phyloP scores from a whole-genome alignment of 2,113 vertebrate genomes.

The Bagarius yarrelli region DNA sequence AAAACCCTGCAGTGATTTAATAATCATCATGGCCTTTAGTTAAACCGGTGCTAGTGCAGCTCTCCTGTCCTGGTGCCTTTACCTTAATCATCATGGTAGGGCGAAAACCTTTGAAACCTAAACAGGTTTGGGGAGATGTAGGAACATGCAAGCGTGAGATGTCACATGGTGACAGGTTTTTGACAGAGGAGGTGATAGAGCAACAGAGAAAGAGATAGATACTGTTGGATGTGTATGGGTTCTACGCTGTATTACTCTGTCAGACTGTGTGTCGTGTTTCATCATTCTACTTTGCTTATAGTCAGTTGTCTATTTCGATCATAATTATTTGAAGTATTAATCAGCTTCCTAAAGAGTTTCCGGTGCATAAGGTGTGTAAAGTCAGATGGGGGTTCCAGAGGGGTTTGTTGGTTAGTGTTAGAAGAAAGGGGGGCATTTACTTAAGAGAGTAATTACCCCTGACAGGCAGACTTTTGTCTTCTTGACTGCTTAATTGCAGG shows the following conservation, averaged over 20 bases:
- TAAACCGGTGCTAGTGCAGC: not conserved
- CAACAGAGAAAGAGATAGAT: not conserved
- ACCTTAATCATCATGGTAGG: not conserved
- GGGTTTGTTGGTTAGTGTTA: not conserved
- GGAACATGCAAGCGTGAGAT: not conserved
- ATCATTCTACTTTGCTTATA: not conserved
- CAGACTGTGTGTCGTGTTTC: not conserved
- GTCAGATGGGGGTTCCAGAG: not conserved
- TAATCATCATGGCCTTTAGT: not conserved
- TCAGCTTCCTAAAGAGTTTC: not conserved
- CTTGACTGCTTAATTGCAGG: conserved; percentile 55
- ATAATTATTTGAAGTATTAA: conserved; percentile 25
- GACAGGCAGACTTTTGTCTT: conserved; percentile 51
- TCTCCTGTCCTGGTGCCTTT: not conserved
- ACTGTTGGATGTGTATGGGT: not conserved
- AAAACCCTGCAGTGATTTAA: conserved; percentile 20
- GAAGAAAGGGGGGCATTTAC: not conserved
- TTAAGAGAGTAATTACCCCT: conserved; percentile 38
- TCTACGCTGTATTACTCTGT: not conserved
- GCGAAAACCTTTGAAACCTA: not conserved
- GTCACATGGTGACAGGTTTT: not conserved
- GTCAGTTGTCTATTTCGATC: not conserved
- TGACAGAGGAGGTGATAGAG: not conserved
- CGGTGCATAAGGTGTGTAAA: conserved; percentile 3
- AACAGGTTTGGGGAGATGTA: conserved; percentile 29